Conservation (phyloP, 2,888 invertebrate species). For the Crocallis elinguaria region DNA sequence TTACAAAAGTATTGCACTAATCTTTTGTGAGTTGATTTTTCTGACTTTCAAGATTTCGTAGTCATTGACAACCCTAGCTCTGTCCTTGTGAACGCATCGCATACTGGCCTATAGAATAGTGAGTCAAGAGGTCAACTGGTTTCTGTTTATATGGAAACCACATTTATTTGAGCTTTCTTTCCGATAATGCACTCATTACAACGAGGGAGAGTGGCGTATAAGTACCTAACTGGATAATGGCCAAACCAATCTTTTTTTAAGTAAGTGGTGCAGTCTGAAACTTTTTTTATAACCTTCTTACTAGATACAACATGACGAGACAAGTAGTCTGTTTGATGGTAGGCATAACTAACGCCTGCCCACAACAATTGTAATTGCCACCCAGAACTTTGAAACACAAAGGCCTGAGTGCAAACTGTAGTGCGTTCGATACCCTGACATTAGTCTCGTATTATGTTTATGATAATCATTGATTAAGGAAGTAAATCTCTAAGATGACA, state of each 20-base stretch:
- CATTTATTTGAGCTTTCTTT: conserved; percentile 24
- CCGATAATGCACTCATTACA: conserved; percentile 5
- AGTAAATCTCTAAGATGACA: too few species aligned
- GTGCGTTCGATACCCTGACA: too few species aligned
- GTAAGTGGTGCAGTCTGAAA: too few species aligned
- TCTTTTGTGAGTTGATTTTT: neutral
- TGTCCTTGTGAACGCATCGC: conserved; percentile 44
- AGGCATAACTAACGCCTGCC: too few species aligned
- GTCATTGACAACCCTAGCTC: conserved; percentile 33
- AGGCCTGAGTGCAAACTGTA: too few species aligned
- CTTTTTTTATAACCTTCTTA: too few species aligned
- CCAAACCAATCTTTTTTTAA: neutral
- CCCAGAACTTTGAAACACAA: too few species aligned
- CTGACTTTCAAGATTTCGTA: neutral
- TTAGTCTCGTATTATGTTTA: too few species aligned
- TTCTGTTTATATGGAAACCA: conserved; percentile 19
- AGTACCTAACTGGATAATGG: neutral
- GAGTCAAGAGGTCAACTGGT: conserved; percentile 49
- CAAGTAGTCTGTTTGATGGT: too few species aligned
- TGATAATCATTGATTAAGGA: too few species aligned
- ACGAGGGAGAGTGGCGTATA: neutral
- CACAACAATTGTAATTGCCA: too few species aligned
- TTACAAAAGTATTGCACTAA: neutral
- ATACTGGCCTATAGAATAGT: conserved; percentile 40
- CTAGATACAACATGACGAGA: too few species aligned